Conservation (phyloP, 2,797 vertebrate species). For the Pyrocephalus nanus region DNA sequence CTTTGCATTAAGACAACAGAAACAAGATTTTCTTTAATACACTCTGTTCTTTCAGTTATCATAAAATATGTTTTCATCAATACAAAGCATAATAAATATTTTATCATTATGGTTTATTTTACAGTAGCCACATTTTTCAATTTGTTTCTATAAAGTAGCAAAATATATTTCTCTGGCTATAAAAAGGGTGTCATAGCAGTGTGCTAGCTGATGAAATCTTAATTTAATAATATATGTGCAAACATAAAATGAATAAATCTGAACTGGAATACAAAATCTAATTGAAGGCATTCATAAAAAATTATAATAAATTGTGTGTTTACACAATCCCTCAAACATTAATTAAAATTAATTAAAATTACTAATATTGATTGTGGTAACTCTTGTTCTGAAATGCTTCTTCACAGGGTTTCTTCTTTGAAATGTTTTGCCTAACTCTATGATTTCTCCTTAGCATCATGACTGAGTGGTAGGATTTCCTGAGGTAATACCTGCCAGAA, state of each 20-base stretch:
- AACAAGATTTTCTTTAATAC: background rate
- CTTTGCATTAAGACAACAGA: background rate
- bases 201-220: background rate
- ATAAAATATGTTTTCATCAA: background rate
- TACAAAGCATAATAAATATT: background rate
- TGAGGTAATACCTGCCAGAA: background rate
- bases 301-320: background rate
- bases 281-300: background rate
- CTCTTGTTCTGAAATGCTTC: background rate
- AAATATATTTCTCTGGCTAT: background rate
- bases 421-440: background rate
- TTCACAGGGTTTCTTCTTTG: background rate
- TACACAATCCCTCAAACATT: background rate
- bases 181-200: background rate
- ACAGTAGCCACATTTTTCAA: background rate
- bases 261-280: background rate
- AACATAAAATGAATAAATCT: background rate
- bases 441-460: background rate
- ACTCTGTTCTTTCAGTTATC: background rate
- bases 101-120: background rate
- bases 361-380: background rate
- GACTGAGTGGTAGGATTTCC: background rate
- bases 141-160: background rate
- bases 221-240: background rate
- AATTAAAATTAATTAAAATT: slow-evolving; percentile 26